These are phyloP conservation scores for Cherax destructor DNA, from an alignment of 1,140 invertebrate species.

Conservation along the genomic window DNA sequence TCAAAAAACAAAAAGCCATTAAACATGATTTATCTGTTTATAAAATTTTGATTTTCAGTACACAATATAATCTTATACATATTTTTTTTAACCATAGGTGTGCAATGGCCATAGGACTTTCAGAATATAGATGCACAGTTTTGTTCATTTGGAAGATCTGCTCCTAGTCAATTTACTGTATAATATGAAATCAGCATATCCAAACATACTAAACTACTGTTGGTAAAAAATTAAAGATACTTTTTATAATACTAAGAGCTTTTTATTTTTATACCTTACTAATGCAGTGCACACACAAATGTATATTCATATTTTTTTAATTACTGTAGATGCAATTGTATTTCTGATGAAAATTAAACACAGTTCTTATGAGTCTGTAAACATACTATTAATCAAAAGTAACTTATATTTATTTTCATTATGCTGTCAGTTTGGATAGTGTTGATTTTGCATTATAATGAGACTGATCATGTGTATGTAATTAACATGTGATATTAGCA, in stretches of 20 bases:
- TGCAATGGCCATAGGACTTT: background rate
- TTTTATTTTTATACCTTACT: too few species aligned
- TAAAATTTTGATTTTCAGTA: background rate
- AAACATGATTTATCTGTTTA: background rate
- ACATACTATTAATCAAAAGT: too few species aligned
- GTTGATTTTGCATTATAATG: constrained; percentile 1
- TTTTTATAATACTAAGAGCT: too few species aligned
- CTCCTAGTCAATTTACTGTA: background rate
- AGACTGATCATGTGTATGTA: background rate
- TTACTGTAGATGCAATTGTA: too few species aligned
- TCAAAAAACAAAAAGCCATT: background rate
- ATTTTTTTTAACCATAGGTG: background rate
- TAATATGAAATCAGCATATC: background rate
- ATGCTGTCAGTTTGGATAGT: background rate
- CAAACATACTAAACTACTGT: background rate
- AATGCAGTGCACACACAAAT: too few species aligned
- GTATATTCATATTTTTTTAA: too few species aligned
- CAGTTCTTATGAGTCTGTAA: too few species aligned
- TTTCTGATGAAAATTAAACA: too few species aligned
- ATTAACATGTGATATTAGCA: background rate
- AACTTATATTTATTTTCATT: background rate
- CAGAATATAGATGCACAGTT: background rate
- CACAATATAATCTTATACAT: background rate
- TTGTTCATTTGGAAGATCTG: background rate
- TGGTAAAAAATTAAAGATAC: too few species aligned